phyloP scores from a whole-genome alignment of 2,888 invertebrate genomes.

The Phortica magna region DNA sequence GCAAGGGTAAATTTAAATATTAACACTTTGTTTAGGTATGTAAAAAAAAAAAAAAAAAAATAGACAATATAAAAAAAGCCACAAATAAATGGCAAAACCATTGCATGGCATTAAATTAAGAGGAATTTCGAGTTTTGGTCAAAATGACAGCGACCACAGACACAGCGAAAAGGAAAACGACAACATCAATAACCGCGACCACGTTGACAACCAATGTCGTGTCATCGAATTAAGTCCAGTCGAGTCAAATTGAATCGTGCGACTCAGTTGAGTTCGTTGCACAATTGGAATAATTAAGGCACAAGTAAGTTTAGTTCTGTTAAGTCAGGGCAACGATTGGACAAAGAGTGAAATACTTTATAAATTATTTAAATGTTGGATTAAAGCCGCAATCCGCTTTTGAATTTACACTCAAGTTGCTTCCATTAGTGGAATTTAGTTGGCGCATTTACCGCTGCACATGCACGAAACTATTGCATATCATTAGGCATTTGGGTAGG shows the following conservation, averaged over 20 bases:
- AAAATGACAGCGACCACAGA: constrained; percentile 1
- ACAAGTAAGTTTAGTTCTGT: not conserved
- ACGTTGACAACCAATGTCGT: constrained; percentile 28
- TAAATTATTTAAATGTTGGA: constrained; percentile 67
- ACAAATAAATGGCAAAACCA: not conserved
- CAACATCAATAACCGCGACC: constrained; percentile 32
- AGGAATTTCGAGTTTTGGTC: constrained; percentile 4
- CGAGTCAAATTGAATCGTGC: constrained; percentile 2
- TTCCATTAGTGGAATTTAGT: constrained; percentile 65
- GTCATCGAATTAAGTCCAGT: not conserved
- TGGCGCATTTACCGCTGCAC: not conserved
- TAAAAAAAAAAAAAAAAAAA: not conserved
- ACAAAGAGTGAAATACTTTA: constrained; percentile 63
- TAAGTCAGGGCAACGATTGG: constrained; percentile 6
- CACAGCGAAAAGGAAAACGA: constrained; percentile 31
- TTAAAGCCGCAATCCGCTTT: constrained; percentile 70
- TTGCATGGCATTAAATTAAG: constrained; percentile 8
- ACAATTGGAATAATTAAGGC: constrained; percentile 29
- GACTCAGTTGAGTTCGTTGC: constrained; percentile 10
- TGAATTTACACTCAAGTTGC: constrained; percentile 70
- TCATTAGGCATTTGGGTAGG: constrained; percentile 57
- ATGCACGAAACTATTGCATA: constrained; percentile 62
- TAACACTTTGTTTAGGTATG: not conserved
- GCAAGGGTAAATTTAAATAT: no score
- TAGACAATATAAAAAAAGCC: not conserved